Percentiles rank a stretch among this genome's conserved stretches.
Evolutionary conservation across 2,113 vertebrate species (phyloP).

Genomic region (Leuciscus idus): DNA sequence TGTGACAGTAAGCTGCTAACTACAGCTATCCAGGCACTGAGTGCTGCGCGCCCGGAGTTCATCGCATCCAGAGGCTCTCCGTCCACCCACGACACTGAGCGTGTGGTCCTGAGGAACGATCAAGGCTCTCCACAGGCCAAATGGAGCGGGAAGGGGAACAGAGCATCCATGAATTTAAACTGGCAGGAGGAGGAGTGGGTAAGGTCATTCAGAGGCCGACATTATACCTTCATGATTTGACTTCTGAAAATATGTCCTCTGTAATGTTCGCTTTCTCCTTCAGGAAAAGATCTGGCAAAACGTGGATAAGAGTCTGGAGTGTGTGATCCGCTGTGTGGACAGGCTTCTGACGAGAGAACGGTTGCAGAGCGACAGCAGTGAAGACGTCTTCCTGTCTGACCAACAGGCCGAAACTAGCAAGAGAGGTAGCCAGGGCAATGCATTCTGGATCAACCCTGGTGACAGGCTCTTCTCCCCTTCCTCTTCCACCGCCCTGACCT

Average conservation of each 20-base stretch:
- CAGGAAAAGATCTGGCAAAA: slow-evolving; percentile 97
- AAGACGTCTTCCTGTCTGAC: slow-evolving; percentile 87
- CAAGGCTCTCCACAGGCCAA: slow-evolving; percentile 80
- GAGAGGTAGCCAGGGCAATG: slow-evolving; percentile 88
- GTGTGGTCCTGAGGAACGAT: slow-evolving; percentile 88
- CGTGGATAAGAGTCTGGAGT: slow-evolving; percentile 97
- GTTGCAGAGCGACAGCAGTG: slow-evolving; percentile 87
- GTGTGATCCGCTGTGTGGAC: slow-evolving; percentile 93
- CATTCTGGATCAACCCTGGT: slow-evolving; percentile 85
- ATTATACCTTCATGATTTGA: not conserved
- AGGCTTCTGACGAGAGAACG: slow-evolving; percentile 89
- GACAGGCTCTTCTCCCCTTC: slow-evolving; percentile 55
- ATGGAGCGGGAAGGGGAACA: slow-evolving; percentile 86
- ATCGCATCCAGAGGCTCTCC: slow-evolving; percentile 86
- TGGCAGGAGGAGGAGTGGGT: slow-evolving; percentile 98
- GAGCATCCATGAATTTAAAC: slow-evolving; percentile 86
- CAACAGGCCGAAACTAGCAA: slow-evolving; percentile 76
- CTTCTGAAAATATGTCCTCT: not conserved
- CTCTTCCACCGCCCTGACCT: slow-evolving; percentile 39
- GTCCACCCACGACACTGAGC: slow-evolving; percentile 83
- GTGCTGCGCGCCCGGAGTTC: slow-evolving; percentile 89
- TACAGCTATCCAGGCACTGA: slow-evolving; percentile 89
- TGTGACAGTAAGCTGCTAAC: slow-evolving; percentile 95
- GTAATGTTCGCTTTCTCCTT: slow-evolving; percentile 44
- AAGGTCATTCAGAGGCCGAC: slow-evolving; percentile 53